These are phyloP conservation scores for Denticeps clupeoides DNA, from an alignment of 2,797 vertebrate genomes.

Conservation along the genomic window DNA sequence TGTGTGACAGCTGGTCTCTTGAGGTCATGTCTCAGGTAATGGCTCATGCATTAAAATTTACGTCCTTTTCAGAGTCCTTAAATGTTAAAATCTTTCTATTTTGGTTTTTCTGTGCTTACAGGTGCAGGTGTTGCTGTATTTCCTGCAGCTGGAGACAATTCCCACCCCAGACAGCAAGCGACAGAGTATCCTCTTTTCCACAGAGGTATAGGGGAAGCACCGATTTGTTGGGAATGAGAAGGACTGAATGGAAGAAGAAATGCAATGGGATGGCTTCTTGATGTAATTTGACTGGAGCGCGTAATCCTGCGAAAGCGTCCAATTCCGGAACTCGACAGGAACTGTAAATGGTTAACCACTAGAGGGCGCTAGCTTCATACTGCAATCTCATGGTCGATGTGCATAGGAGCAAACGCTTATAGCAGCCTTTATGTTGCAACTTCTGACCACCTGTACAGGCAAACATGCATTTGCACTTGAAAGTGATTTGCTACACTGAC, in stretches of 20 bases:
- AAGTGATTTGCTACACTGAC: neutral
- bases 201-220: slow-evolving; percentile 68
- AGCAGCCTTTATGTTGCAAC: neutral
- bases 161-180: slow-evolving; percentile 88
- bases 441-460: neutral
- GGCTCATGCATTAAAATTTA: no score
- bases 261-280: no score
- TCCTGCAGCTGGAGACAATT: slow-evolving; percentile 84
- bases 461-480: neutral
- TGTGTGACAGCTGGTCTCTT: slow-evolving; percentile 90
- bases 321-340: no score
- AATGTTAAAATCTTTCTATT: no score
- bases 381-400: slow-evolving; percentile 17
- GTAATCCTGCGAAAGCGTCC: no score
- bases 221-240: no score
- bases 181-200: slow-evolving; percentile 86
- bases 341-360: slow-evolving; percentile 35
- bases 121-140: slow-evolving; percentile 91
- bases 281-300: no score
- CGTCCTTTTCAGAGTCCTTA: no score
- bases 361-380: slow-evolving; percentile 34
- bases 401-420: neutral
- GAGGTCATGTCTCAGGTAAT: slow-evolving; percentile 93
- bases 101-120: no score
- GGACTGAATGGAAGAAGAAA: no score